Evolutionary conservation across 2,888 invertebrate species (phyloP).

Genomic region (Ornithoptera alexandrae): DNA sequence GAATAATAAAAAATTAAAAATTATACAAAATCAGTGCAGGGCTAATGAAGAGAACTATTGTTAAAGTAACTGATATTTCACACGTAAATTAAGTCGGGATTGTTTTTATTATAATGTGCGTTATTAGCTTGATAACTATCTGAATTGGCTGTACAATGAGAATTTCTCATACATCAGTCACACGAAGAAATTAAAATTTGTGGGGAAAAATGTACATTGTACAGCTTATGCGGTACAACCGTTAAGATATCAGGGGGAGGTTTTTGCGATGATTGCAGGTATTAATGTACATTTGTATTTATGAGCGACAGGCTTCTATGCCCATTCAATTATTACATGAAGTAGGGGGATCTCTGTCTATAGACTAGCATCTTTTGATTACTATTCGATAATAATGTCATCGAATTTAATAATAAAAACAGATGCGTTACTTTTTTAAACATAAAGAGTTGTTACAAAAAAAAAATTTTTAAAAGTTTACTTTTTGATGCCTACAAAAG

Average conservation of each 20-base stretch:
- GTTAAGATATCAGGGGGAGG: constrained; percentile 54
- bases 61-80: constrained; percentile 23
- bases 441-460: neutral
- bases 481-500: constrained; percentile 32
- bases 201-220: constrained; percentile 47
- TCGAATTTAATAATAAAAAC: neutral
- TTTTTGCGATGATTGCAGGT: constrained; percentile 59
- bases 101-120: constrained; percentile 23
- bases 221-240: constrained; percentile 51
- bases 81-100: constrained; percentile 26
- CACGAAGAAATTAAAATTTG: constrained; percentile 42
- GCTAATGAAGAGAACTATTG: constrained; percentile 19
- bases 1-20: neutral
- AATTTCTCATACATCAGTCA: constrained; percentile 27
- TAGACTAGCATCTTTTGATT: constrained; percentile 62
- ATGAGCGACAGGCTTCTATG: constrained; percentile 70
- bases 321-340: constrained; percentile 55
- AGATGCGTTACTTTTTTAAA: neutral
- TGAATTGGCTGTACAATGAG: constrained; percentile 15
- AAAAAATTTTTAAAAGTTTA: neutral
- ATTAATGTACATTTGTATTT: constrained; percentile 64
- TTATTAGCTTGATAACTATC: constrained; percentile 25
- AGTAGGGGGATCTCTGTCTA: constrained; percentile 53
- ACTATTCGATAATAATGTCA: constrained; percentile 33
- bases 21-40: constrained; percentile 6